phyloP scores from a whole-genome alignment of 2,888 invertebrate genomes.

The Dusona sp. region DNA sequence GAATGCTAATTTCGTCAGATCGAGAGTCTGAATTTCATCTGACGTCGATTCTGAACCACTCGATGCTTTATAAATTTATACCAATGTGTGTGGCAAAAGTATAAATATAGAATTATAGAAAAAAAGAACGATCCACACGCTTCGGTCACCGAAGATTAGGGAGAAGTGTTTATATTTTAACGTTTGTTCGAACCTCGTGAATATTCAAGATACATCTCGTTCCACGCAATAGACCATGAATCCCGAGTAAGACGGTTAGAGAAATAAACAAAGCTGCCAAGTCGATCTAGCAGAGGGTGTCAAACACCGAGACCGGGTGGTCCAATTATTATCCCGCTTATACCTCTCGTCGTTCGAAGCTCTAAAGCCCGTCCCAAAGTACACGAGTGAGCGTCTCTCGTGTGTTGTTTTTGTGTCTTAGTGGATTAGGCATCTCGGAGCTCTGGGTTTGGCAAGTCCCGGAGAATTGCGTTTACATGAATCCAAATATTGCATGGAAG shows the following conservation, averaged over 20 bases:
- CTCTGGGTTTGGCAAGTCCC: conserved; percentile 2
- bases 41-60: neutral
- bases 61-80: neutral
- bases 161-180: neutral
- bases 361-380: conserved; percentile 7
- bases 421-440: conserved; percentile 19
- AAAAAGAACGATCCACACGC: neutral
- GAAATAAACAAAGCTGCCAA: conserved; percentile 21
- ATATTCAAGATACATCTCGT: conserved; percentile 2
- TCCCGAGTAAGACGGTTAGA: conserved; percentile 5
- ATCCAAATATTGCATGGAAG: conserved; percentile 33
- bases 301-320: conserved; percentile 38
- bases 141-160: neutral
- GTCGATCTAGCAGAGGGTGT: conserved; percentile 11
- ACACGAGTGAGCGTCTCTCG: conserved; percentile 2
- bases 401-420: conserved; percentile 29
- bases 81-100: neutral
- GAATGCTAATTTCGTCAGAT: conserved; percentile 78
- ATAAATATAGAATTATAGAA: neutral
- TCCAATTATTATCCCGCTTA: conserved; percentile 37
- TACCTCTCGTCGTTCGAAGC: conserved; percentile 12
- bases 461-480: conserved; percentile 26
- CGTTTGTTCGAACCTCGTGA: neutral
- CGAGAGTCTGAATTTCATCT: conserved; percentile 49
- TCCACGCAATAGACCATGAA: neutral